Base-by-base conservation (phyloP, 2,113 vertebrate species). In the Neogobius melanostomus region DNA sequence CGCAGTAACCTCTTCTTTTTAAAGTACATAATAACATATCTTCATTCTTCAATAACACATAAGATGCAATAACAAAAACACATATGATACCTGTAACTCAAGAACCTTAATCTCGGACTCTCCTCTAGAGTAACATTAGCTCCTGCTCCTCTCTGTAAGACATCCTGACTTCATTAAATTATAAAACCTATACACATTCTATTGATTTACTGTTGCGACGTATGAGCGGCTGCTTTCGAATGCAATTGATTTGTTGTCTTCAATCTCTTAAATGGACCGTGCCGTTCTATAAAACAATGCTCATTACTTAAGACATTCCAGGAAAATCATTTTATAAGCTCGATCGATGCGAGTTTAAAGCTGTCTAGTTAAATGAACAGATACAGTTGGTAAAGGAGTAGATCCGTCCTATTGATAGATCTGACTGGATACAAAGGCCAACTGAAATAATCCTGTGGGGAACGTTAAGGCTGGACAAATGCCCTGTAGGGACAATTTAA, bases 251-350 rank as follows among this genome's bases (percentile, higher is more conserved):
- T 42, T 42, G 7, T 42, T 42, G 56, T 6, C 4, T 3, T 36
- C 56, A 59, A 42, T 59, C 56, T 59, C 56, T 14, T 14, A 42
- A 59, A 42, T 59, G 56, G 11, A 6, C 56, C 28, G 12, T 8
- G n/a, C 8, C 12, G n/a, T 16, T 61, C 12, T 61, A n/a, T n/a
- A 42, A 14, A 5, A 59, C 11, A 2, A 10, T 14, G 21, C 42
- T 59, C 59, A 61, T 44, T 42, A 43, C 57, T 60, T 45, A 61
- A 61, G 36, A 61, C 59, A n/a, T 61, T 61, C 42, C 59, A 44
- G 59, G 59, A 61, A 61, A 61, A 61, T 61, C 0, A 45, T 45
- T 44, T n/a, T 10, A 9, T 45, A 45, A 45, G 42, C 59, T n/a
- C n/a, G 59, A 61, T 44, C 8, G 14, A 61, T 61, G 6, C 5